A percentile compares a stretch with the other conserved stretches of the same genome.
phyloP scores from a whole-genome alignment of 2,113 vertebrate genomes.

The Oreochromis tanganicae region DNA sequence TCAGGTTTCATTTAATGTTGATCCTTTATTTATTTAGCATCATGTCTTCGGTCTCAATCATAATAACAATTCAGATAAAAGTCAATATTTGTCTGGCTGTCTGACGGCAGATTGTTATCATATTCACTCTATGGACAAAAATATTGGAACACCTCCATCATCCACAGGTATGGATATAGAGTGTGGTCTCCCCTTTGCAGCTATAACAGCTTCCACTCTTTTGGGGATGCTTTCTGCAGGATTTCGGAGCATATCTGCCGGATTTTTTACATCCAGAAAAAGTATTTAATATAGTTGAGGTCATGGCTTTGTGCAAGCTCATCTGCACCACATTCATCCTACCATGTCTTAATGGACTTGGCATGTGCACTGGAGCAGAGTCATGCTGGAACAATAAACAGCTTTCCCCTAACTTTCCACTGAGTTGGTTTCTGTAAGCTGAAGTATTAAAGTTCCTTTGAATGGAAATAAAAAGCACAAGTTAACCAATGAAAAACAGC shows the following conservation, averaged over 20 bases:
- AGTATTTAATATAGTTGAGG: not conserved
- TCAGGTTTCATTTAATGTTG: not conserved
- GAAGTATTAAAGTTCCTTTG: not conserved
- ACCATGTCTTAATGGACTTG: accelerated
- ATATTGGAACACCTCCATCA: not conserved
- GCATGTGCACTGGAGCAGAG: not conserved
- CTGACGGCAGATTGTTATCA: not conserved
- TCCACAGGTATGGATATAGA: not conserved
- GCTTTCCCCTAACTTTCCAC: not conserved
- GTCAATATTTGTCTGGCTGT: not conserved
- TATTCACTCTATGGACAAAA: not conserved
- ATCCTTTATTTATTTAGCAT: not conserved
- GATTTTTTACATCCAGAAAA: too few relatives aligned
- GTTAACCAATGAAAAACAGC: not conserved
- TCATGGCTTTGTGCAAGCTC: not conserved
- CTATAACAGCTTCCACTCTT: not conserved
- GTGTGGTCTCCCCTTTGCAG: not conserved
- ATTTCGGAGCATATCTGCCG: not conserved
- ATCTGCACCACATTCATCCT: not conserved
- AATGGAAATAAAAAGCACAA: not conserved
- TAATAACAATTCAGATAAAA: accelerated
- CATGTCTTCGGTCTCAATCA: accelerated
- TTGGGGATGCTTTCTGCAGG: accelerated
- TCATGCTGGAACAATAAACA: not conserved
- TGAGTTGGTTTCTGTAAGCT: not conserved